Evolutionary conservation across 2,113 vertebrate genomes (phyloP), one percentile per base, ranked within the genome.

Genomic region (Vanacampus margaritifer): DNA sequence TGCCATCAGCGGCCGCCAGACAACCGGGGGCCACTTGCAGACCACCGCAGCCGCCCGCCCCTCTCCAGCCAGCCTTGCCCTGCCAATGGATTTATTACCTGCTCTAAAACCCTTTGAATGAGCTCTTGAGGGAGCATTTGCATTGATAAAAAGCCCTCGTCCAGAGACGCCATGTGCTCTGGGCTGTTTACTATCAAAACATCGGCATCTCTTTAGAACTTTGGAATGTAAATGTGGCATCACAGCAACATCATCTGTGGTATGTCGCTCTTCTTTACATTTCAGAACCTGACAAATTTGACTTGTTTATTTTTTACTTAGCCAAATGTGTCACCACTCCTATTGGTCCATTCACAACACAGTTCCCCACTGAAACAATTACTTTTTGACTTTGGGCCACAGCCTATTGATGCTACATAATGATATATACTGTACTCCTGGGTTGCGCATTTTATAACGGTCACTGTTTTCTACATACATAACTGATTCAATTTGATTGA

Each of bases 111-210:
- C 73, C 78, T 86, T 85, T 82, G 69, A 79, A 81, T 28, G 54
- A 67, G 65, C 57, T 79, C 81, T 54, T 60, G 41, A 68, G 74
- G 77, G 81, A 82, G 75, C 76, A 57, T 61, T 46, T 72, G 59
- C 58, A 73, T 54, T 80, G 75, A 84, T 61, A 50, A 62, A 62
- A 53, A 53, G 50, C 65, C 45, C 67, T 68, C 21, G 35, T 24
- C 37, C 65, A 54, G 79, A 60, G 68, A 68, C 50, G 1, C 37
- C 76, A 64, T 74, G 71, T 71, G 50, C 74, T 80, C 56, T 54
- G 36, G 58, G 46, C 69, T 87, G 81, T 89, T 88, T 86, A 79
- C 71, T 79, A 62, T 81, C 19, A 46, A 71, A 85, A 82, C 72
- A 45, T 79, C 66, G 65, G 36, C 68, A 72, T 67, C 53, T 71